Percentiles rank a stretch among this genome's conserved stretches.
phyloP scores from a whole-genome alignment of 2,797 vertebrate genomes.

The Sebastes steindachneri region DNA sequence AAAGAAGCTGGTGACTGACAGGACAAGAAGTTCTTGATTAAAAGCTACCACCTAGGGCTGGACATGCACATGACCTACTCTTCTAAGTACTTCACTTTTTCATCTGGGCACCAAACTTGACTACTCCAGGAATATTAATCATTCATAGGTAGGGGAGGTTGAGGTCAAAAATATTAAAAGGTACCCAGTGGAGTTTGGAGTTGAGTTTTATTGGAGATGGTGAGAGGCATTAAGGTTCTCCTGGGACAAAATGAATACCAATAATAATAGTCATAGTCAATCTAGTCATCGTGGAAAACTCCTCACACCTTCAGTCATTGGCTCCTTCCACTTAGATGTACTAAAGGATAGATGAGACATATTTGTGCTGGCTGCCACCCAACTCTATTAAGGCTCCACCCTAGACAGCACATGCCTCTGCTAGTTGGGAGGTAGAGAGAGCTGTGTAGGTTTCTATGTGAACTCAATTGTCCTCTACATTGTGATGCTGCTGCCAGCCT shows the following conservation, averaged over 20 bases:
- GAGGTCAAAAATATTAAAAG: background rate
- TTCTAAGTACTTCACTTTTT: background rate
- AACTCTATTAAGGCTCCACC: conserved; percentile 18
- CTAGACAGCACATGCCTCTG: conserved; percentile 24
- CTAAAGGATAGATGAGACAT: background rate
- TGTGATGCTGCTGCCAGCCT: background rate
- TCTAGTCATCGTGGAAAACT: background rate
- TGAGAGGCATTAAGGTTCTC: background rate
- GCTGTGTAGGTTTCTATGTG: background rate
- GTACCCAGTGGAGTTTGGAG: background rate
- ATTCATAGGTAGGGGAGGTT: background rate
- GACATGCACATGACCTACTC: background rate
- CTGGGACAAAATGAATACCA: background rate
- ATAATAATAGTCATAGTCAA: background rate
- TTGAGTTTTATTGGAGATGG: background rate
- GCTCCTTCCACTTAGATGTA: background rate
- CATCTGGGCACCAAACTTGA: background rate
- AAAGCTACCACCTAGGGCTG: background rate
- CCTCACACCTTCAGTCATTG: background rate
- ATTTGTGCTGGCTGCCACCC: conserved; percentile 31
- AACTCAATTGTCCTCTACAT: background rate
- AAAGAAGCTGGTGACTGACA: background rate
- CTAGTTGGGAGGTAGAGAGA: conserved; percentile 9
- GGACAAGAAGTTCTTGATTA: background rate
- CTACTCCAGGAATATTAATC: background rate